Evolutionary conservation across 2,113 vertebrate species (phyloP).

Genomic region (Odontesthes bonariensis): DNA sequence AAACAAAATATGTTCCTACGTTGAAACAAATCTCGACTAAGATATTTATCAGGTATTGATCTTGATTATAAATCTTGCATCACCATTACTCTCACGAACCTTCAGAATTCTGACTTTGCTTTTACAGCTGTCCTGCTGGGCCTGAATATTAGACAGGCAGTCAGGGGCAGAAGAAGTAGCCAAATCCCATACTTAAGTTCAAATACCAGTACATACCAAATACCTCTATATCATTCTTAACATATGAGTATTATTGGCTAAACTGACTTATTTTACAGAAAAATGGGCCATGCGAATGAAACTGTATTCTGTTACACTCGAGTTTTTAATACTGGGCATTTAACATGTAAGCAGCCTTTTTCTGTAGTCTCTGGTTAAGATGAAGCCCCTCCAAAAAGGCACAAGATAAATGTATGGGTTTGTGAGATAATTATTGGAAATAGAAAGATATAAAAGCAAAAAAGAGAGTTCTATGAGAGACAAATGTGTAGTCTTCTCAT

Average conservation of each 20-base stretch:
- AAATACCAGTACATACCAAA: neutral
- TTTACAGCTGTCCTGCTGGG: neutral
- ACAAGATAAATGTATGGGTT: neutral
- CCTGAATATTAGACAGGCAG: too few species aligned
- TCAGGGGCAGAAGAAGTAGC: neutral
- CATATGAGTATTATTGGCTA: neutral
- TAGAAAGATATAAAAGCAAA: too few species aligned
- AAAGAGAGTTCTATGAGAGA: neutral
- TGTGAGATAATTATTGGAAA: too few species aligned
- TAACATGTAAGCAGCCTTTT: conserved; percentile 5
- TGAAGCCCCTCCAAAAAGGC: neutral
- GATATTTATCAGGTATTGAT: neutral
- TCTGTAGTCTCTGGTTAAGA: neutral
- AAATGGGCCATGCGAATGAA: neutral
- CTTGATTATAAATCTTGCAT: conserved; percentile 1
- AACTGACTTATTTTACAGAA: neutral
- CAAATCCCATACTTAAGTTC: neutral
- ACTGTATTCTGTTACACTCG: conserved; percentile 1
- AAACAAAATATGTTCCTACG: neutral
- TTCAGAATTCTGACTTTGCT: neutral
- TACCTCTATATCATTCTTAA: neutral
- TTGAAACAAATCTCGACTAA: conserved; percentile 2
- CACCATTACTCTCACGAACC: neutral
- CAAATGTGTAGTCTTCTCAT: neutral
- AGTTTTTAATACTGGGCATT: neutral